These are phyloP conservation scores for Austrolebias charrua DNA, from an alignment of 2,797 vertebrate genomes.

Conservation along the genomic window DNA sequence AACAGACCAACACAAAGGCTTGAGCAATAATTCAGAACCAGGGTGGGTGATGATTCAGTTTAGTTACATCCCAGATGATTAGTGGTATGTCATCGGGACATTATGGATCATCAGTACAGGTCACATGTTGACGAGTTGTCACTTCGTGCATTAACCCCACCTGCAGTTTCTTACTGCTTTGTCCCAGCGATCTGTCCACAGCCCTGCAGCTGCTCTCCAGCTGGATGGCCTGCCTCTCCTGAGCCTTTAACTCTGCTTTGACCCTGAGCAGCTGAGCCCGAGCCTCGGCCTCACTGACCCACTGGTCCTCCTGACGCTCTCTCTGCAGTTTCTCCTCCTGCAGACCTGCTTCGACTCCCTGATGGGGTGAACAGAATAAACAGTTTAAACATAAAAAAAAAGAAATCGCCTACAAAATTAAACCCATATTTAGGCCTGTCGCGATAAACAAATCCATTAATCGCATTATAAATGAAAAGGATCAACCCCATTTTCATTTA, in stretches of 20 bases:
- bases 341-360: conserved; percentile 87
- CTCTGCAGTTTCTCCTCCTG: conserved; percentile 89
- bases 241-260: conserved; percentile 88
- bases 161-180: conserved; percentile 89
- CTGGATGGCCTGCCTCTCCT: conserved; percentile 90
- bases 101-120: no score
- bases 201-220: conserved; percentile 93
- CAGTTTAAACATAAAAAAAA: not conserved
- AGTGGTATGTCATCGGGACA: no score
- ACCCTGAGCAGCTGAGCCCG: conserved; percentile 89
- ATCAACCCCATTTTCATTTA: no score
- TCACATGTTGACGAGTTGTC: no score
- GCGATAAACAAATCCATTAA: no score
- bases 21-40: no score
- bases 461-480: no score
- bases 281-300: conserved; percentile 90
- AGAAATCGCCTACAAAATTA: not conserved
- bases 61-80: not conserved
- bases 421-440: not conserved
- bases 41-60: not conserved
- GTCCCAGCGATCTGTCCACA: conserved; percentile 90
- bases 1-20: not conserved
- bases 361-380: conserved; percentile 49
- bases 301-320: conserved; percentile 89
- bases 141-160: conserved; percentile 67